Conservation (phyloP, 2,888 invertebrate species). For the Agrotis segetum region DNA sequence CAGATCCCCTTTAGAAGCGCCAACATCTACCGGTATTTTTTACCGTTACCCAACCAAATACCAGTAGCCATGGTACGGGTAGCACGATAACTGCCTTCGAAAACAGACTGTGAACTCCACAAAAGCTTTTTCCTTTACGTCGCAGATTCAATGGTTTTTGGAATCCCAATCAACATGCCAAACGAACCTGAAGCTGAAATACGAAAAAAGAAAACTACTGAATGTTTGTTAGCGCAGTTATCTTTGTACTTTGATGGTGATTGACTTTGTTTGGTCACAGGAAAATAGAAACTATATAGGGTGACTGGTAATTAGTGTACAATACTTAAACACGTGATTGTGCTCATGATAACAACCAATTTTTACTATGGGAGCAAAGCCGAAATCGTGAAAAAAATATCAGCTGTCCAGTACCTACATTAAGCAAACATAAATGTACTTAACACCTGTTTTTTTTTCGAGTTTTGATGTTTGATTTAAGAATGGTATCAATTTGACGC, state of each 20-base stretch:
- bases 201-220: slow-evolving; percentile 16
- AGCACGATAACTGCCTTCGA: slow-evolving; percentile 12
- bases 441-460: too few relatives aligned
- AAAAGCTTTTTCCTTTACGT: slow-evolving; percentile 32
- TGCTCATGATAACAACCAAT: too few relatives aligned
- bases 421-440: too few relatives aligned
- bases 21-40: background rate
- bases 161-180: slow-evolving; percentile 41
- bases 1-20: background rate
- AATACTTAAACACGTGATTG: too few relatives aligned
- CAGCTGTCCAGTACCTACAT: too few relatives aligned
- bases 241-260: background rate
- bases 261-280: background rate
- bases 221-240: slow-evolving; percentile 18
- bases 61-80: background rate
- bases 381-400: too few relatives aligned
- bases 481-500: too few relatives aligned
- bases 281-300: too few relatives aligned
- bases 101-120: slow-evolving; percentile 15
- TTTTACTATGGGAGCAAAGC: too few relatives aligned
- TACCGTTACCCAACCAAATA: background rate
- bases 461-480: too few relatives aligned
- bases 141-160: slow-evolving; percentile 26
- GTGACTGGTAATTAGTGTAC: too few relatives aligned
- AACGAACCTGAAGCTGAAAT: slow-evolving; percentile 33